phyloP scores from a whole-genome alignment of 2,888 invertebrate species.

The Alitta virens region DNA sequence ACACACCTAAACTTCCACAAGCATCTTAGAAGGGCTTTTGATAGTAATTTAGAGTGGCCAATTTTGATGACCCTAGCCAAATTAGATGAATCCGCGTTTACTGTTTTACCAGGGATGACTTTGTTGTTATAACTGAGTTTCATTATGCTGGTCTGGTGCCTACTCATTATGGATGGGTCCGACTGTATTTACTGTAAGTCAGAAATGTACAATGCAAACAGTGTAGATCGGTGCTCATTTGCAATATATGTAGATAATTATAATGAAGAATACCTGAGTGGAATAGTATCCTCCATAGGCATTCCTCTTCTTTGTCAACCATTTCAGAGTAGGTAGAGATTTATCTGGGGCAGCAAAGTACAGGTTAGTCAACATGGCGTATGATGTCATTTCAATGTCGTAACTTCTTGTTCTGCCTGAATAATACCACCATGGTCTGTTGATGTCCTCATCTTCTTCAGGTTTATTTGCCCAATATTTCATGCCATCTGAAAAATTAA shows the following conservation, averaged over 20 bases:
- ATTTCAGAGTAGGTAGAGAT: slow-evolving; percentile 35
- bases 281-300: slow-evolving; percentile 53
- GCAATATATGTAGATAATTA: neutral
- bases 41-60: no score
- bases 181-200: neutral
- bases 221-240: no score
- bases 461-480: slow-evolving; percentile 40
- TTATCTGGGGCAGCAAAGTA: neutral
- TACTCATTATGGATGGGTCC: no score
- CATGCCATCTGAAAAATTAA: slow-evolving; percentile 39
- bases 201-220: neutral
- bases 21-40: no score
- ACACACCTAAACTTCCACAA: no score
- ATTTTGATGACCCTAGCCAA: no score
- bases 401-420: slow-evolving; percentile 34
- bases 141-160: no score
- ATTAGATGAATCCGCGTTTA: no score
- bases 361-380: slow-evolving; percentile 46
- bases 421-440: slow-evolving; percentile 13
- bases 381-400: slow-evolving; percentile 54
- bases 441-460: neutral
- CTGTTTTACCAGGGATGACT: no score
- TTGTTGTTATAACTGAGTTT: no score
- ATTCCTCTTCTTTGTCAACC: slow-evolving; percentile 50
- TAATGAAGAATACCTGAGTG: slow-evolving; percentile 46